Base-by-base conservation (phyloP, 2,113 vertebrate genomes). In the Turdus rufiventris region DNA sequence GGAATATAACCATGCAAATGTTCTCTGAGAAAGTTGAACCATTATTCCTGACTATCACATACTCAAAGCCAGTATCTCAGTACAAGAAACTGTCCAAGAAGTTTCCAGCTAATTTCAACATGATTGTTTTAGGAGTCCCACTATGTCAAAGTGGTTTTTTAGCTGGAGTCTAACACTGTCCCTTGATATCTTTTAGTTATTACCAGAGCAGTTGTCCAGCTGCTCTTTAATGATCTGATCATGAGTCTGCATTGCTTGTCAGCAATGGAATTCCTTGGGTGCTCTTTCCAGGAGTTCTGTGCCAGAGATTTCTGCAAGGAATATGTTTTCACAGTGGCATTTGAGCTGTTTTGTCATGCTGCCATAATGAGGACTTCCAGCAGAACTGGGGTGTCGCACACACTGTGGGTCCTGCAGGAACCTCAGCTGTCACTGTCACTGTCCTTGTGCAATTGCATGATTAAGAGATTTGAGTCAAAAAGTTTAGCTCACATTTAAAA, bases 231-330 rank as follows among this genome's bases (percentile, higher is more conserved):
- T 19, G 24, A 61, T n/a, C 70, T 51, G 45, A n/a, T 51, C 14
- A 8, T 5, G 15, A 63, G 28, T 5, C 24, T 60, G 33, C 47
- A n/a, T 7, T 5, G 29, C 0, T 2, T 1, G 1, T 14, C 0
- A 0, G 61, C 47, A 60, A 14, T 5, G 14, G 17, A 78, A 33
- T 19, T 75, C 60, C 51, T 60, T 28, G 17, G 11, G 28, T 0
- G 0, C 19, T 48, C 20, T 62, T 74, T 15, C 26, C 0, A 0
- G 36, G 10, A 81, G 36, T 45, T 34, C 15, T 86, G 60, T 75
- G 53, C n/a, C 50, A 82, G 25, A 72, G 57, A 68, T 50, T 82
- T 82, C 53, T 47, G 38, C 2, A 3, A 14, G 33, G 24, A 71
- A 58, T 80, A 79, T 36, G 1, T 72, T 45, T 76, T 86, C 72